Evolutionary conservation across 35 echinoderm and acorn worm species (phyloP).

Genomic region (Lytechinus variegatus): DNA sequence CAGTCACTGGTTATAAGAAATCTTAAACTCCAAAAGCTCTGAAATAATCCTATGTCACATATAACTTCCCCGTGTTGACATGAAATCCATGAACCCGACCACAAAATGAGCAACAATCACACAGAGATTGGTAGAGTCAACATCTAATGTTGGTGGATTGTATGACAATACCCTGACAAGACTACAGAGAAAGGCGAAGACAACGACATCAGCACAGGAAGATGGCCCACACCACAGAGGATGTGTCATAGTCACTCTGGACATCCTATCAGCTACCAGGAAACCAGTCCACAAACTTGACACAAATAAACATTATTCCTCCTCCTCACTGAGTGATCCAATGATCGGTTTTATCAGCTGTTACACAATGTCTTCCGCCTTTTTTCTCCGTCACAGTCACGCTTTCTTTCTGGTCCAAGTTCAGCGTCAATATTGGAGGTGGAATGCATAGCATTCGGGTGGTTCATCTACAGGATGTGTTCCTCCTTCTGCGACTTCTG

Average conservation of each 20-base stretch:
- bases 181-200: neutral
- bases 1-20: neutral
- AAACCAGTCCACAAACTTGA: neutral
- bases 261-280: neutral
- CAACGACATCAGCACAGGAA: neutral
- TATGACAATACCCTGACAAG: neutral
- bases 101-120: neutral
- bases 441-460: neutral
- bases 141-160: neutral
- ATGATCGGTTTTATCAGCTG: neutral
- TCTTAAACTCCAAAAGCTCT: neutral
- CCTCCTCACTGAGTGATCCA: neutral
- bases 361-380: neutral
- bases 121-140: neutral
- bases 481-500: neutral
- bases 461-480: neutral
- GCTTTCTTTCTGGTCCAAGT: neutral
- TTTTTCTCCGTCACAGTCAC: neutral
- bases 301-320: slow-evolving; percentile 13
- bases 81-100: neutral
- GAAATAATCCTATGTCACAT: neutral
- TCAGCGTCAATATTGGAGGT: neutral
- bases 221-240: neutral
- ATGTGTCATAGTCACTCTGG: neutral
- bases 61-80: neutral